Evolutionary conservation across 1,140 invertebrate species (phyloP).

Genomic region (Bilobella aurantiaca): DNA sequence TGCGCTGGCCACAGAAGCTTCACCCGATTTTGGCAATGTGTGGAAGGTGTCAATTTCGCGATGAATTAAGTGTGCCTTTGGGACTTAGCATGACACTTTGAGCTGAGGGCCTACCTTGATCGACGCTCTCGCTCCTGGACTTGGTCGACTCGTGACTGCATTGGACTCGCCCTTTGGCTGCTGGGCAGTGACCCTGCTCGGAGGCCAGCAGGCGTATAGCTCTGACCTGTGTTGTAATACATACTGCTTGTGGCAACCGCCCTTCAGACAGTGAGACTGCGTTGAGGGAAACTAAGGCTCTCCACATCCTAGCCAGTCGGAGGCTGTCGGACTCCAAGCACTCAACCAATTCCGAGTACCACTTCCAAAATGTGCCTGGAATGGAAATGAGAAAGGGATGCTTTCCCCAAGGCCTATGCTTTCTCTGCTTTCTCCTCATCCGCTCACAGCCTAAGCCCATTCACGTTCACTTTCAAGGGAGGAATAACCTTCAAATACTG

Average conservation of each 20-base stretch:
- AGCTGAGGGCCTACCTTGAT: neutral
- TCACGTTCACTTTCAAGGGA: too few species aligned
- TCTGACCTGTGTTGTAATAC: slow-evolving; percentile 7
- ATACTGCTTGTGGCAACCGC: slow-evolving; percentile 4
- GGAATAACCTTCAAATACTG: too few species aligned
- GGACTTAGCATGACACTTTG: neutral
- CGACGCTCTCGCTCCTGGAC: slow-evolving; percentile 1
- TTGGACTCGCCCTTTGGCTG: slow-evolving; percentile 5
- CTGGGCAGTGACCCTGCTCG: slow-evolving; percentile 7
- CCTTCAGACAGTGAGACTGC: slow-evolving; percentile 5
- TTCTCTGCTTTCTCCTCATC: neutral
- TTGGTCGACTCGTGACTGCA: slow-evolving; percentile 2
- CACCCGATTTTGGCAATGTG: too few species aligned
- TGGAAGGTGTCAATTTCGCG: neutral
- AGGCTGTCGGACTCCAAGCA: neutral
- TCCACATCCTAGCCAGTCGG: neutral
- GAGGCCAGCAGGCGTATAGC: neutral
- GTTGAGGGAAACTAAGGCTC: neutral
- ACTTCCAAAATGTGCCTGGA: neutral
- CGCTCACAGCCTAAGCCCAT: too few species aligned
- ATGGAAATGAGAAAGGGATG: neutral
- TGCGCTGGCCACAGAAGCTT: too few species aligned
- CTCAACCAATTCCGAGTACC: neutral
- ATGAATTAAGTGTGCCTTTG: neutral
- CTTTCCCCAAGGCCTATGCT: neutral